A percentile compares a stretch with the other conserved stretches of the same genome.
Evolutionary conservation across 2,113 vertebrate species (phyloP).

Genomic region (Gymnorhina tibicen): DNA sequence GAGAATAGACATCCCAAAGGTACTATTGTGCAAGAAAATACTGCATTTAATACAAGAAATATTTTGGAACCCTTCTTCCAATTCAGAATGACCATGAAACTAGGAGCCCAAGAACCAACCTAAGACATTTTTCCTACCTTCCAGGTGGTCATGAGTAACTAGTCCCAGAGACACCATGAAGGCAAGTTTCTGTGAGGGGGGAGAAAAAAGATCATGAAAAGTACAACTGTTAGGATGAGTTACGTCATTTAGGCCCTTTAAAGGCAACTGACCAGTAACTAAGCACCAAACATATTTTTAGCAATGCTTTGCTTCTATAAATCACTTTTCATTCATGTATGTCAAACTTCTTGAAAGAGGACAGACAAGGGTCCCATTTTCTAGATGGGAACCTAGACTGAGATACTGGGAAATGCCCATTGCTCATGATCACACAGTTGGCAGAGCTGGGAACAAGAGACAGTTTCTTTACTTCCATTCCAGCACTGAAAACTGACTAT

Average conservation of each 20-base stretch:
- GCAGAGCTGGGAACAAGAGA: neutral
- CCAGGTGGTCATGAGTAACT: conserved; percentile 95
- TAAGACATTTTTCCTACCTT: conserved; percentile 80
- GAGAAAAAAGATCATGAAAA: conserved; percentile 23
- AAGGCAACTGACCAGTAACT: neutral
- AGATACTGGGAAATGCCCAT: neutral
- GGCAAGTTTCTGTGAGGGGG: conserved; percentile 89
- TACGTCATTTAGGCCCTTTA: neutral
- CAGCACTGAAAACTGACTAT: neutral
- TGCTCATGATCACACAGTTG: neutral
- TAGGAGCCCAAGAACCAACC: neutral
- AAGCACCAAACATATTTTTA: neutral
- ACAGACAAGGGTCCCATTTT: neutral
- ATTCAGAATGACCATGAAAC: neutral
- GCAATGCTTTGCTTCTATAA: neutral
- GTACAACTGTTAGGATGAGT: neutral
- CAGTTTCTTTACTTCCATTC: neutral
- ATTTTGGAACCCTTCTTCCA: neutral
- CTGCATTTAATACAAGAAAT: neutral
- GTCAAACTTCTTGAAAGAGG: neutral
- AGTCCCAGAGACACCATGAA: conserved; percentile 98
- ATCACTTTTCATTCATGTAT: neutral
- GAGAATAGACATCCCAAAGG: neutral
- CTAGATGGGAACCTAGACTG: neutral
- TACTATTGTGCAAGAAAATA: neutral